Evolutionary conservation across 2,888 invertebrate species (phyloP), one percentile per base, ranked within the genome.

Genomic region (Cephus rjabovi): DNA sequence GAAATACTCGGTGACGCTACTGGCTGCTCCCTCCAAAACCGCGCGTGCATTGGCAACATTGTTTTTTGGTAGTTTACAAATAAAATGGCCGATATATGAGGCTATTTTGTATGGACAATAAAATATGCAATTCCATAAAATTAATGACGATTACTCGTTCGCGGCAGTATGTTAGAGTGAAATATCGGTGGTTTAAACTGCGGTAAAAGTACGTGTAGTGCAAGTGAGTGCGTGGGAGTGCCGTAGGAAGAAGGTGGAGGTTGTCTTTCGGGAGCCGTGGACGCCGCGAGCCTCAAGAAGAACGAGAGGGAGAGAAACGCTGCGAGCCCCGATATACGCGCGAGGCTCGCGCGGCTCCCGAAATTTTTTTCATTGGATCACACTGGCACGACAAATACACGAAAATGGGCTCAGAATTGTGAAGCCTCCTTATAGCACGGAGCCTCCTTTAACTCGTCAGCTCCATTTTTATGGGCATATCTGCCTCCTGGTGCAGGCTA

Each of bases 31-130:
- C 88, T 89, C 89, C 90, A 90, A 90, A 90, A 90, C 84, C 82
- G 85, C 84, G 86, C 85, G 84, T 83, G 82, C 80, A 88, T 91
- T 91, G 91, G 91, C 87, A 89, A 84, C 87, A 87, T 87, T 89
- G 90, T 84, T 87, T 88, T 89, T 89, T 89, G 87, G 90, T 91
- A 91, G 91, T 91, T 91, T 91, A 91, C 91, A 90, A 91, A 91
- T 91, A 91, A 91, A 91, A 91, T 91, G 91, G 91, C 91, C 91
- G 91, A 90, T 89, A 90, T 89, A 88, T 88, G 89, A 89, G 89
- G 89, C 87, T 90, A 90, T 89, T 90, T 90, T 90, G 88, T 89
- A 89, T 89, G 88, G 86, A 89, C 86, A 88, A 88, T 88, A 86
- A 87, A 88, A 87, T 86, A 79, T 81, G 79, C 86, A 83, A 86